Evolutionary conservation across 2,888 invertebrate species (phyloP).

Genomic region (Oithona nana): DNA sequence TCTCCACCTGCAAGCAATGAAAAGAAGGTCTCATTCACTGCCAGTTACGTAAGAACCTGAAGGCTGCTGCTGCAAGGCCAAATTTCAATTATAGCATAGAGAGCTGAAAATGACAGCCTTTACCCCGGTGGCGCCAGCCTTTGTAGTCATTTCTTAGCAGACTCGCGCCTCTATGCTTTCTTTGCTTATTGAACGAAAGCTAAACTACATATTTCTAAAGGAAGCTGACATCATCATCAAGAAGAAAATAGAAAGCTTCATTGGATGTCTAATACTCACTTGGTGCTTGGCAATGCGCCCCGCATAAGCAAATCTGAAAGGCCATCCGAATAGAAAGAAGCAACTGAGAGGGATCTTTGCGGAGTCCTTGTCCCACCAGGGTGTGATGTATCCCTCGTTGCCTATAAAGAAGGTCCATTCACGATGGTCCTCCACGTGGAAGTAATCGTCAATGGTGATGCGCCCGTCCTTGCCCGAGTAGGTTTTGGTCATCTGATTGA

Average conservation of each 20-base stretch:
- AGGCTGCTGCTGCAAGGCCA: background rate
- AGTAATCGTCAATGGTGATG: constrained; percentile 17
- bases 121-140: too few species aligned
- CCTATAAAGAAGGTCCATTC: constrained; percentile 18
- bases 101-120: too few species aligned
- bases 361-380: constrained; percentile 15
- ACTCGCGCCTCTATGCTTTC: too few species aligned
- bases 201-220: too few species aligned
- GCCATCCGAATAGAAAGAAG: constrained; percentile 13
- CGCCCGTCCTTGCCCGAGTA: constrained; percentile 7
- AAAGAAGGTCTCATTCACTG: too few species aligned
- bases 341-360: background rate
- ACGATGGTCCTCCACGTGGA: constrained; percentile 16
- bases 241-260: too few species aligned
- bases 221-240: too few species aligned
- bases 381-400: constrained; percentile 11
- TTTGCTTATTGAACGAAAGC: too few species aligned
- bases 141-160: too few species aligned
- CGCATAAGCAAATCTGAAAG: background rate
- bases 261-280: too few species aligned
- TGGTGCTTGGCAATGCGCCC: constrained; percentile 14
- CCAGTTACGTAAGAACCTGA: too few species aligned
- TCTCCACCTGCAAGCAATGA: constrained; percentile 4
- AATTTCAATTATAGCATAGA: too few species aligned
- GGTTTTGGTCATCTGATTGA: constrained; percentile 7